Evolutionary conservation across 2,113 vertebrate genomes (phyloP), one percentile per base, ranked within the genome.

Genomic region (Proteles cristata): DNA sequence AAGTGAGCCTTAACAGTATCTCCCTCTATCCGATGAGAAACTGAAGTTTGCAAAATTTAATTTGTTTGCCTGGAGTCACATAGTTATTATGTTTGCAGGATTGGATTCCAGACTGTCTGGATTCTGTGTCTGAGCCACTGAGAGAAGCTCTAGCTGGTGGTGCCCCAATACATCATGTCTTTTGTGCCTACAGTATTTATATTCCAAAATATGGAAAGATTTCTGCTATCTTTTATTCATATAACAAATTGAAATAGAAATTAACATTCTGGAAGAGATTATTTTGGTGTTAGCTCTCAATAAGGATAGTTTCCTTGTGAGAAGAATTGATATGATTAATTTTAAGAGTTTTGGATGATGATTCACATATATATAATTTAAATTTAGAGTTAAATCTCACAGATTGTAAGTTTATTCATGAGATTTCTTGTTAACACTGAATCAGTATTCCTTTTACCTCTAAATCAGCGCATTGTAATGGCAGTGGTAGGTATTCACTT

Each of bases 351-450:
- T 93, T 19, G 45, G 69, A 88, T 83, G 81, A 95, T 79, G 45
- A 1, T 88, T 98, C 97, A 19, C 65, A 90, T 79, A 98, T 96
- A 95, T 17, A 66, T 48, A 86, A 97, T 85, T 93, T 88, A 93
- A 98, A 97, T 89, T 9, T 33, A 93, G 58, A 89, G 0, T 58
- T 92, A 63, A 79, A 68, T 91, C 68, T 88, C 50, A 90, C 45
- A 85, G 87, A 88, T 97, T 96, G 68, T 21, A 84, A 93, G 66
- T 93, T 79, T 55, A 83, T 61, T 69, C 85, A 92, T 96, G 86
- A 94, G 48, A 85, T 74, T 83, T 94, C 71, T 91, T 88, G 21
- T 96, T 96, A 97, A 93, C 84, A 89, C 83, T 35, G 11, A 97
- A 91, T 94, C 84, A 26, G 31, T 83, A 48, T 4, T 1, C 31